Percentiles rank a stretch among this genome's conserved stretches.
Evolutionary conservation across 2,113 vertebrate species (phyloP).

Genomic region (Megaleporinus macrocephalus): DNA sequence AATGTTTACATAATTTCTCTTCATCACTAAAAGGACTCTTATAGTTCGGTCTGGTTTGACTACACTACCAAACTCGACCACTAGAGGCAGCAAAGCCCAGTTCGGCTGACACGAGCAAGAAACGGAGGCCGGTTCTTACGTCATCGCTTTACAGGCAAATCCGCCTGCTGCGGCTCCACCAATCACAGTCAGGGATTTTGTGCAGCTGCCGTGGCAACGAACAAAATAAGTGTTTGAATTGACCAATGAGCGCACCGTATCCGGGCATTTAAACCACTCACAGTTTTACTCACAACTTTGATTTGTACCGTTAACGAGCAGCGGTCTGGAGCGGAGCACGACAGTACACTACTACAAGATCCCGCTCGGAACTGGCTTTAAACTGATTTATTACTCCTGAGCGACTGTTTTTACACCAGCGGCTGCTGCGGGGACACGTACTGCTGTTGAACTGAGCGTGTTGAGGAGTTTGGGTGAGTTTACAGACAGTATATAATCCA

Average conservation of each 20-base stretch:
- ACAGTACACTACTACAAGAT: not conserved
- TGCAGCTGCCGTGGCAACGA: constrained; percentile 42
- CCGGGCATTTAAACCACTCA: constrained; percentile 70
- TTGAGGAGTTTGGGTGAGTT: too few relatives aligned
- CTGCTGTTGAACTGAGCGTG: too few relatives aligned
- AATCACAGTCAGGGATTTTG: constrained; percentile 58
- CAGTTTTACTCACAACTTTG: not conserved
- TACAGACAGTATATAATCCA: too few relatives aligned
- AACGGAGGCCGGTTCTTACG: constrained; percentile 2
- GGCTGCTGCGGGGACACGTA: too few relatives aligned
- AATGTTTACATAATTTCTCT: too few relatives aligned
- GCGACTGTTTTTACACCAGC: too few relatives aligned
- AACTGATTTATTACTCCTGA: too few relatives aligned
- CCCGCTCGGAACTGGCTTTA: too few relatives aligned
- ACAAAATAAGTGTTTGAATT: constrained; percentile 52
- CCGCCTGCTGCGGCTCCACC: constrained; percentile 44
- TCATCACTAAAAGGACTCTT: not conserved
- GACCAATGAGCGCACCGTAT: constrained; percentile 68
- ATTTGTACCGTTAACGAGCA: not conserved
- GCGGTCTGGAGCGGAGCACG: too few relatives aligned
- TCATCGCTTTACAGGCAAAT: not conserved
- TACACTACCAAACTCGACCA: too few relatives aligned
- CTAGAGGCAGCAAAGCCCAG: not conserved
- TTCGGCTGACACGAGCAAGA: not conserved
- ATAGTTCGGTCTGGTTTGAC: not conserved